phyloP scores from a whole-genome alignment of 2,113 vertebrate genomes.

The Polypterus bichir region DNA sequence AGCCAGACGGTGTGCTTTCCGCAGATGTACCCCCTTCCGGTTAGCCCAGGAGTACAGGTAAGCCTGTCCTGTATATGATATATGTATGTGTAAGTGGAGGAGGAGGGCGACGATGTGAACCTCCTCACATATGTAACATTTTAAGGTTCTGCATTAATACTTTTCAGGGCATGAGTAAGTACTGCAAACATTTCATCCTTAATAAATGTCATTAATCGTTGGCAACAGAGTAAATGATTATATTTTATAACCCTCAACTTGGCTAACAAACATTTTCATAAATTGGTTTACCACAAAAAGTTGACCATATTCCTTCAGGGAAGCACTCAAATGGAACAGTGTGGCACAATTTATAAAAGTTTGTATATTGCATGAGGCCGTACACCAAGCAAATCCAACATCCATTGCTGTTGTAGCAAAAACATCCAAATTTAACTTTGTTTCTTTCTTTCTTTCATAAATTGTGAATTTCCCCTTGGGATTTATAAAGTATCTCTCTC shows the following conservation, averaged over 20 bases:
- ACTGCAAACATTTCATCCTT: no score
- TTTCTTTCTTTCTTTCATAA: slow-evolving; percentile 36
- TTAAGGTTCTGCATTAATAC: not conserved
- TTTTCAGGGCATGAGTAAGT: not conserved
- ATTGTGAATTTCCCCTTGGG: no score
- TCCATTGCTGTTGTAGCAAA: slow-evolving; percentile 28
- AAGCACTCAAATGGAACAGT: no score
- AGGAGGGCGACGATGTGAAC: not conserved
- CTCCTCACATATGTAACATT: not conserved
- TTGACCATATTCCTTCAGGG: no score
- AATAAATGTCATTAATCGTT: no score
- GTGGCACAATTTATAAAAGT: no score
- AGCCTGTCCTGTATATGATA: slow-evolving; percentile 19
- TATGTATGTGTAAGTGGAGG: not conserved
- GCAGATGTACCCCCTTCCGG: slow-evolving; percentile 94
- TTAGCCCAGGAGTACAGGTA: slow-evolving; percentile 96
- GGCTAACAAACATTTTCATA: no score
- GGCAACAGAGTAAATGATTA: no score
- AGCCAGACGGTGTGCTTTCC: slow-evolving; percentile 90
- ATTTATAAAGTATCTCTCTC: no score
- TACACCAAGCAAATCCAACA: slow-evolving; percentile 44
- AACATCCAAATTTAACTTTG: slow-evolving; percentile 48
- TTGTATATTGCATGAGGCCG: no score
- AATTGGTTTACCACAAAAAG: no score
- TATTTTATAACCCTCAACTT: no score